These are phyloP conservation scores for Numida meleagris DNA, from an alignment of 2,113 vertebrate species.

Conservation along the genomic window DNA sequence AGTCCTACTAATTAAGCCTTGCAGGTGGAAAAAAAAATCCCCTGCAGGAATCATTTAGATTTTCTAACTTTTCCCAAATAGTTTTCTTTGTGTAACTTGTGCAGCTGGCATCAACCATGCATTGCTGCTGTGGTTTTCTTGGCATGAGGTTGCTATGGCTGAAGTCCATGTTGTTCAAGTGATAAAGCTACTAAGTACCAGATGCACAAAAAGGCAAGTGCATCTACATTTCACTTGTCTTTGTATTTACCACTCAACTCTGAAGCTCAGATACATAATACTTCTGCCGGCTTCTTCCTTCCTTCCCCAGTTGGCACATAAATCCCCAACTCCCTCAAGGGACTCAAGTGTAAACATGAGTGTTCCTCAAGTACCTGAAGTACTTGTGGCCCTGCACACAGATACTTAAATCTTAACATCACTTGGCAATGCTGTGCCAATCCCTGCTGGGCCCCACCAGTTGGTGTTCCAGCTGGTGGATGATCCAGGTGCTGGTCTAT, in stretches of 20 bases:
- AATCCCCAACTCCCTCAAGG: neutral
- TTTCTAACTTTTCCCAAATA: neutral
- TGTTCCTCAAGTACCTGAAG: neutral
- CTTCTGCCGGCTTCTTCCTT: neutral
- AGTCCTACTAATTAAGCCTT: conserved; percentile 35
- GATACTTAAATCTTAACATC: neutral
- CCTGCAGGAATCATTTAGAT: conserved; percentile 1
- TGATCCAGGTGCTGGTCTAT: neutral
- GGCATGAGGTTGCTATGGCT: neutral
- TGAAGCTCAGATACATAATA: neutral
- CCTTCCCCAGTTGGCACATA: neutral
- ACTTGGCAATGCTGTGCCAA: fast-evolving
- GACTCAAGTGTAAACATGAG: neutral
- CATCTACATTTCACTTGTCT: conserved; percentile 1
- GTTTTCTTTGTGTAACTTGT: neutral
- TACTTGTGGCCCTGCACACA: neutral
- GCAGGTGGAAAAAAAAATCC: neutral
- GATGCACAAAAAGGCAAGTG: neutral
- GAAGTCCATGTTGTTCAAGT: conserved; percentile 17
- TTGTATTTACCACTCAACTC: neutral
- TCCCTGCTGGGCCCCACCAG: neutral
- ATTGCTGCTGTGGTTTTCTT: conserved; percentile 11
- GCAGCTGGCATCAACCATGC: neutral
- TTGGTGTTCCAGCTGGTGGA: neutral
- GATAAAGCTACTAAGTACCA: neutral